phyloP scores from a whole-genome alignment of 2,113 vertebrate genomes.

The Catharus bicknelli region DNA sequence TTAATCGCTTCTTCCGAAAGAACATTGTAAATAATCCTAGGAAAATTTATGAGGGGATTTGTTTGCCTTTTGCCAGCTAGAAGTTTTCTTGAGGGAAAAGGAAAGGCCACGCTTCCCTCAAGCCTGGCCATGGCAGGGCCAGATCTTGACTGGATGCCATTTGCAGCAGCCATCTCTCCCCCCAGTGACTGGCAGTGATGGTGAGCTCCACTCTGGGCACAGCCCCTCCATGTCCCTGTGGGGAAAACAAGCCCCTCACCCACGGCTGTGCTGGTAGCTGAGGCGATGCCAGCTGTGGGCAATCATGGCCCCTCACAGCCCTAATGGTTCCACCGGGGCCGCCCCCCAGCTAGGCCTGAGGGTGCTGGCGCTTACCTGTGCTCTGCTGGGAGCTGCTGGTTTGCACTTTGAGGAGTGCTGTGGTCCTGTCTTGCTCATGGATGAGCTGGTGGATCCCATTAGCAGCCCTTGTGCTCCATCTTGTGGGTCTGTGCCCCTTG shows the following conservation, averaged over 20 bases:
- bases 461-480: fast-evolving
- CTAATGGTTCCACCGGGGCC: background rate
- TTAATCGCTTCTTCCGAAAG: background rate
- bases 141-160: fast-evolving
- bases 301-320: fast-evolving
- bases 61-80: background rate
- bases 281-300: fast-evolving
- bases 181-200: fast-evolving
- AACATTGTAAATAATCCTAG: background rate
- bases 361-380: fast-evolving
- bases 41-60: background rate
- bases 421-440: fast-evolving
- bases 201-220: fast-evolving
- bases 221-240: fast-evolving
- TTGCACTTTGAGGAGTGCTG: fast-evolving
- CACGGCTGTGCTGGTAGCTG: fast-evolving
- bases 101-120: background rate
- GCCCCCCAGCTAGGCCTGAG: background rate
- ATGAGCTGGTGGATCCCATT: fast-evolving
- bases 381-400: fast-evolving
- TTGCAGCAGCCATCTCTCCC: fast-evolving
- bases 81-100: background rate
- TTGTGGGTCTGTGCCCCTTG: fast-evolving
- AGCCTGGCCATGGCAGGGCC: fast-evolving
- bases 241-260: background rate